Evolutionary conservation across 30 jellyfish, hydroid and myxozoan species (phyloP).

Genomic region (Turritopsis rubra): DNA sequence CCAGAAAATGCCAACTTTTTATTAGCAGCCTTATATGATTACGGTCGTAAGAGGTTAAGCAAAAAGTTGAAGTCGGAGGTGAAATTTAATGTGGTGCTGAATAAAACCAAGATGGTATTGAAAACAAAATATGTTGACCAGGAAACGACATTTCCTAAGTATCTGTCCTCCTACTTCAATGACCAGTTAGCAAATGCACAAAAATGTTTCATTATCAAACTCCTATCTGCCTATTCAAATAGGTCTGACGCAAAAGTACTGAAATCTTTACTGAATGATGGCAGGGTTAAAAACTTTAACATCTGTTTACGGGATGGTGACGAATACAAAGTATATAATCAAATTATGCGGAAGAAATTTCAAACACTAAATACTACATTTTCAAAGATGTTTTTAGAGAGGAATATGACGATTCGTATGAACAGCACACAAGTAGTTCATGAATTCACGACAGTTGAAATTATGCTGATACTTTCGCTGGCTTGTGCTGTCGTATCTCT

Average conservation of each 20-base stretch:
- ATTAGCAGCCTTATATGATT: constrained; percentile 3
- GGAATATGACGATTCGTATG: not conserved
- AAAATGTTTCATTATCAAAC: not conserved
- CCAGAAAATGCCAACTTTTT: not conserved
- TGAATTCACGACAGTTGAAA: constrained; percentile 3
- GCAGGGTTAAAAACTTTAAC: not conserved
- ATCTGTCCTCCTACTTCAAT: not conserved
- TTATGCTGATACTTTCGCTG: not conserved
- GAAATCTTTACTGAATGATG: not conserved
- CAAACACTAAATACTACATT: not conserved
- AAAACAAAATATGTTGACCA: not conserved
- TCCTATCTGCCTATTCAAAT: not conserved
- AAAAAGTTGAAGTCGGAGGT: not conserved
- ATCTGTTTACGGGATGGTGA: not conserved
- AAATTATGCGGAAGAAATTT: not conserved
- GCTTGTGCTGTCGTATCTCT: not conserved
- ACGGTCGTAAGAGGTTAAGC: not conserved
- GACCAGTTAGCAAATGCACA: not conserved
- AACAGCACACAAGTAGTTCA: not conserved
- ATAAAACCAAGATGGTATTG: not conserved
- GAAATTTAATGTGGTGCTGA: not conserved
- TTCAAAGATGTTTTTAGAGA: not conserved
- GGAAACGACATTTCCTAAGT: not conserved
- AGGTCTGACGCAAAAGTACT: not conserved
- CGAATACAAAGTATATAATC: too few species aligned